A percentile compares a stretch with the other conserved stretches of the same genome.
Evolutionary conservation across 2,797 vertebrate species (phyloP).

Genomic region (Anableps anableps): DNA sequence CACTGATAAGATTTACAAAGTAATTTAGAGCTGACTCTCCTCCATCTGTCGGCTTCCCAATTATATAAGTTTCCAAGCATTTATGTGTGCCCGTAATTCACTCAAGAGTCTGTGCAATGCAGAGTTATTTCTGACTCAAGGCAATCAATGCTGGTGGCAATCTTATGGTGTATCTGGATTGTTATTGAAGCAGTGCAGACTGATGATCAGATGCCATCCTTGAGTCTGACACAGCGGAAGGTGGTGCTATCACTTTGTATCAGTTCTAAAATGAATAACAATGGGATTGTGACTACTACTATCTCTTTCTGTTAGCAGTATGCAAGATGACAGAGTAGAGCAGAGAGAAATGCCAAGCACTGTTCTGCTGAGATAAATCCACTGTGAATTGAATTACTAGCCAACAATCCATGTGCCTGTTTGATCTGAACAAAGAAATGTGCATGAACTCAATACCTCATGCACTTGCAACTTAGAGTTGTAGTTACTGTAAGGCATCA

Average conservation of each 20-base stretch:
- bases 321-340: slow-evolving; percentile 51
- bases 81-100: slow-evolving; percentile 43
- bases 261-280: slow-evolving; percentile 17
- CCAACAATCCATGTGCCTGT: slow-evolving; percentile 45
- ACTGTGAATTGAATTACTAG: slow-evolving; percentile 33
- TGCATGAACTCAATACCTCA: slow-evolving; percentile 18
- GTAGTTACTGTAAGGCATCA: neutral
- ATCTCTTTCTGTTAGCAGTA: slow-evolving; percentile 25
- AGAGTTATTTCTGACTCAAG: slow-evolving; percentile 21
- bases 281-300: slow-evolving; percentile 30
- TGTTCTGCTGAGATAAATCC: slow-evolving; percentile 58
- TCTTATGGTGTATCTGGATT: slow-evolving; percentile 9
- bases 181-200: neutral
- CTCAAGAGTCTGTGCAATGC: slow-evolving; percentile 18
- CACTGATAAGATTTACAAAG: slow-evolving; percentile 61
- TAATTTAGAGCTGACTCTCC: slow-evolving; percentile 46
- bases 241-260: slow-evolving; percentile 31
- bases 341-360: slow-evolving; percentile 44
- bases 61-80: slow-evolving; percentile 35
- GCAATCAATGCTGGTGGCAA: neutral
- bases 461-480: neutral
- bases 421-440: slow-evolving; percentile 43
- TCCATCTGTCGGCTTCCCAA: slow-evolving; percentile 47
- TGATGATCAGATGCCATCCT: slow-evolving; percentile 22
- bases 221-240: neutral